Evolutionary conservation across 2,113 vertebrate species (phyloP).

Genomic region (Pachycephala philippinensis): DNA sequence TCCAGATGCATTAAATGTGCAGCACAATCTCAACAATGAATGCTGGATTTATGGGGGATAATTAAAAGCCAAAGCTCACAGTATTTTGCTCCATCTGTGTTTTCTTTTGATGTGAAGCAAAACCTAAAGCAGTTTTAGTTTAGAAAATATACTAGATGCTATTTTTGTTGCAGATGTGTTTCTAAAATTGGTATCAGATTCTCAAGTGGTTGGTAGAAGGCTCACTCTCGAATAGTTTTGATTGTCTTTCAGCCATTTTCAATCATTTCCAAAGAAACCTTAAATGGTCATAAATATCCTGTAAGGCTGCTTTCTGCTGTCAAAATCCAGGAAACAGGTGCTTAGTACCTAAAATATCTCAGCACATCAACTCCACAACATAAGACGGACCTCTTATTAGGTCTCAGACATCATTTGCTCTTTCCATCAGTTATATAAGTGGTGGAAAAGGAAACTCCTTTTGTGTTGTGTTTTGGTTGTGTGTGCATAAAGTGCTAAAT

Average conservation of each 20-base stretch:
- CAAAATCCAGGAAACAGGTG: not conserved
- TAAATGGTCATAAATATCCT: not conserved
- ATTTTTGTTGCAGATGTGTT: not conserved
- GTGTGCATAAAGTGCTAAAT: not conserved
- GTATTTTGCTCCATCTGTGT: not conserved
- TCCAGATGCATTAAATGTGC: not conserved
- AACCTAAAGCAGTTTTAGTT: not conserved
- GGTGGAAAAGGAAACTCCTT: not conserved
- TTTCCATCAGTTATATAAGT: not conserved
- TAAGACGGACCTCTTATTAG: not conserved
- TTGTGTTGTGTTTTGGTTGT: not conserved
- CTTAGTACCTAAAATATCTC: not conserved
- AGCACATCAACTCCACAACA: not conserved
- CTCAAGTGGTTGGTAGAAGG: not conserved
- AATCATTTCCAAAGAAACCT: not conserved
- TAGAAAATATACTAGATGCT: not conserved
- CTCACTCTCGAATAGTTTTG: not conserved
- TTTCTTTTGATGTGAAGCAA: not conserved
- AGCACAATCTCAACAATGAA: not conserved
- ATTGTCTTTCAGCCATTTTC: not conserved
- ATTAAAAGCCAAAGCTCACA: not conserved
- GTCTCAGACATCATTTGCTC: not conserved
- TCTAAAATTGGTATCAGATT: not conserved
- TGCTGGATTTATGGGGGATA: not conserved
- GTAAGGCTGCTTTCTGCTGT: not conserved